Base-by-base conservation (phyloP, 2,113 vertebrate species). In the Anguilla rostrata region DNA sequence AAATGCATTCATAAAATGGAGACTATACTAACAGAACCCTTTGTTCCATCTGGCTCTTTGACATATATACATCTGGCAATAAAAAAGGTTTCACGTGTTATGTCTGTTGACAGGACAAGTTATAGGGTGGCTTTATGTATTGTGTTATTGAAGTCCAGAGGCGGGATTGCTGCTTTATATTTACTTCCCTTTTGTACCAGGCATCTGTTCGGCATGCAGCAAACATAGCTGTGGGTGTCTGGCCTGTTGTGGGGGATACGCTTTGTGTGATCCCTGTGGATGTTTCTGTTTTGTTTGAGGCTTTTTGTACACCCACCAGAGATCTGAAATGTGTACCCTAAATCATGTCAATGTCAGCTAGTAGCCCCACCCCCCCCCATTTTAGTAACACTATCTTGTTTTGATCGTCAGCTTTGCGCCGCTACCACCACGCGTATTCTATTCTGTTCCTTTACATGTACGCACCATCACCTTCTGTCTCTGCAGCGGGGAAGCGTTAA, bases 181-280 rank as follows among this genome's bases (percentile, higher is more conserved):
- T 86, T 86, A 86, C 57, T 81, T 75, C 40, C 80, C 80, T 40
- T n/a, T 49, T 53, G 12, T 57, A 83, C 26, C 66, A 39, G 80
- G 16, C 56, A 60, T 86, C 81, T 26, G 80, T 81, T 57, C 41
- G 57, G 80, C 41, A 14, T 29, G 80, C 15, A 66, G 60, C 18
- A 71, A 78, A 86, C 11, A 71, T 78, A 83, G 60, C 81, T 86
- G 86, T 83, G 86, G 66, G 63, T 53, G 81, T 86, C 43, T 39
- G 81, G 34, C 34, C 81, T 40, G 46, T 41, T 83, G 34, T 0
- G 71, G 22, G 46, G 49, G 86, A 79, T 56, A 39, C 22, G 41
- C 60, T 53, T 66, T 82, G 66, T 56, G 46, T 41, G 86, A 87
- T 83, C 63, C 49, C 83, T 29, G 5, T 53, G 82, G 86, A 87